Evolutionary conservation across 2,113 vertebrate species (phyloP).

Genomic region (Leptocoma aspasia): DNA sequence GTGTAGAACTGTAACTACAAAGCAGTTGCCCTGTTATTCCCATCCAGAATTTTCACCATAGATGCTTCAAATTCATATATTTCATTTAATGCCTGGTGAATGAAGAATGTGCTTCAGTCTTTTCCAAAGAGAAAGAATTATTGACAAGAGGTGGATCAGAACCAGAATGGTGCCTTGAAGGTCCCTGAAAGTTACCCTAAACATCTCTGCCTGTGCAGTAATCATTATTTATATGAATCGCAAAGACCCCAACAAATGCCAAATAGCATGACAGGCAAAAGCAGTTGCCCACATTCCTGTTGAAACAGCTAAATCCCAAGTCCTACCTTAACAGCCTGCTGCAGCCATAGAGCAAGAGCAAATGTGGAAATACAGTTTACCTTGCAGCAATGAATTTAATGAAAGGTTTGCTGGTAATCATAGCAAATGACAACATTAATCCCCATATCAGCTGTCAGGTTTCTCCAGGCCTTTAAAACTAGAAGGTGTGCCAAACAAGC

Average conservation of each 20-base stretch:
- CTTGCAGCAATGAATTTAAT: conserved; percentile 23
- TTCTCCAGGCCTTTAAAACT: conserved; percentile 8
- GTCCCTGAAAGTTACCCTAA: not conserved
- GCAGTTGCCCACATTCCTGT: not conserved
- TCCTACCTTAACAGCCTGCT: not conserved
- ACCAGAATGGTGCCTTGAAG: not conserved
- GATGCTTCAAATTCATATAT: not conserved
- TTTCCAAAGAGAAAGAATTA: not conserved
- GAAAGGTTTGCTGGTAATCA: conserved; percentile 30
- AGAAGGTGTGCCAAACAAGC: not conserved
- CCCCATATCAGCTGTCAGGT: not conserved
- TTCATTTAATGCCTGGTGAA: not conserved
- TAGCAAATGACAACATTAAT: conserved; percentile 40
- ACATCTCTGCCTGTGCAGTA: not conserved
- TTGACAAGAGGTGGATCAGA: not conserved
- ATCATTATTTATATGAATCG: not conserved
- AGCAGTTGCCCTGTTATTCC: conserved; percentile 24
- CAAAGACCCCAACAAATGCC: not conserved
- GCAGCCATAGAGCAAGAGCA: not conserved
- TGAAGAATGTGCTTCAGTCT: conserved; percentile 1
- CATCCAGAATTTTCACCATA: not conserved
- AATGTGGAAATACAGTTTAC: conserved; percentile 11
- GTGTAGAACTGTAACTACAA: conserved; percentile 8
- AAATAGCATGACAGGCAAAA: not conserved
- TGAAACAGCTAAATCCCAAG: not conserved